Evolutionary conservation across 2,888 invertebrate genomes (phyloP), one percentile per base, ranked within the genome.

Genomic region (Fissipunctia ypsillon): DNA sequence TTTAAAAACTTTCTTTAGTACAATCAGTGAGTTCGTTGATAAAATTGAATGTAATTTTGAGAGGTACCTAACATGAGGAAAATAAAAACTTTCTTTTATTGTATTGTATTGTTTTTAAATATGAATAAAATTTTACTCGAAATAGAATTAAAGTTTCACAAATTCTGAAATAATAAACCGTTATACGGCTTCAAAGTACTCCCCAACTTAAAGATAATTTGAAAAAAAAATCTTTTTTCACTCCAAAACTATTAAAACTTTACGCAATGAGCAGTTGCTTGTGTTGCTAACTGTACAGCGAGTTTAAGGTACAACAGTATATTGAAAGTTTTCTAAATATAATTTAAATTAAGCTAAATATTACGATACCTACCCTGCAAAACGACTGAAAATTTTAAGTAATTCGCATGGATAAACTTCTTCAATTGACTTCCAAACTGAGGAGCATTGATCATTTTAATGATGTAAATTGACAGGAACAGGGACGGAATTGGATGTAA

Each of bases 1-100:
- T 80, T 80, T 82, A 76, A 67, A 81, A 78, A 68, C 41, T n/a
- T 16, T 38, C 25, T 67, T 59, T 16, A 2, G 28, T 45, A 19
- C 31, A 54, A 43, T 41, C 25, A 61, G 14, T 10, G 31, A 50
- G 28, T n/a, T 28, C n/a, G 16, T 14, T 14, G n/a, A n/a, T n/a
- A n/a, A n/a, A 31, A 12, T 35, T 41, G 25, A 63, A 70, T 43
- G 41, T 5, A 57, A 57, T 57, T 69, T 48, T 60, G 22, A 61
- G 41, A 61, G 22, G 14, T 31, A n/a, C n/a, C n/a, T n/a, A 52
- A 41, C 3, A 48, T 5, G 5, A 50, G 0, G 16, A 45, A 12
- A 38, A 69, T 16, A 14, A 4, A 10, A 41, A 22, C 22, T 78
- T 75, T 54, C 9, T 28, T 38, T 25, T 45, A 6, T 28, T 38